A percentile compares a stretch with the other conserved stretches of the same genome.
Evolutionary conservation across 2,113 vertebrate genomes (phyloP).

Genomic region (Chaetodon auriga): DNA sequence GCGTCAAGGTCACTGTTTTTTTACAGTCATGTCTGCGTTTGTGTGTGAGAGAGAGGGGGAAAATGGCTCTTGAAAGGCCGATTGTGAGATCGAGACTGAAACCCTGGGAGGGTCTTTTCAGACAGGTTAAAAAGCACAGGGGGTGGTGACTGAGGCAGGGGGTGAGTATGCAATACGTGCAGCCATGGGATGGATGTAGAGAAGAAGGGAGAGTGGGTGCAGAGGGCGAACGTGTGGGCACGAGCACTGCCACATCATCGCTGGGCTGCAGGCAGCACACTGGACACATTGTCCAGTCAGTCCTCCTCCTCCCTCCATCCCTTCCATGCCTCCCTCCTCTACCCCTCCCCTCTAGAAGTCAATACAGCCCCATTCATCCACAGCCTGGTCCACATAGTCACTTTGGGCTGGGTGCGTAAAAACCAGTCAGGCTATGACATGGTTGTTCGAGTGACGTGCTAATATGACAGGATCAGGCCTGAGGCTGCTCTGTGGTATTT

Average conservation of each 20-base stretch:
- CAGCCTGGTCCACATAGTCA: slow-evolving; percentile 17
- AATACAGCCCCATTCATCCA: slow-evolving; percentile 62
- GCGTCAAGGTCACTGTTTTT: not conserved
- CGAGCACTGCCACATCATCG: slow-evolving; percentile 80
- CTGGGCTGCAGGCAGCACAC: slow-evolving; percentile 75
- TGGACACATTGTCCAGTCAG: slow-evolving; percentile 77
- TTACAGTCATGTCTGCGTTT: slow-evolving; percentile 5
- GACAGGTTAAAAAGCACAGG: not conserved
- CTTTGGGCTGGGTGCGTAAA: not conserved
- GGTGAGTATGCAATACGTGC: not conserved
- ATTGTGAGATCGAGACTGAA: not conserved
- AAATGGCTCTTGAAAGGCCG: not conserved
- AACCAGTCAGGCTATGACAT: not conserved
- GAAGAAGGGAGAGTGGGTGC: slow-evolving; percentile 41
- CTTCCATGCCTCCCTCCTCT: slow-evolving; percentile 29
- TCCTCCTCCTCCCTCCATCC: slow-evolving; percentile 54
- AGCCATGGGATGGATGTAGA: slow-evolving; percentile 24
- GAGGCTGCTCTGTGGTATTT: too few species aligned
- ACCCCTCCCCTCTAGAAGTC: slow-evolving; percentile 47
- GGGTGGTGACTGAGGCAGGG: not conserved
- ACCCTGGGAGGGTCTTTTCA: not conserved
- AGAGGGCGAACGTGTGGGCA: slow-evolving; percentile 61
- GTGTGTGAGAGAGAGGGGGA: too few species aligned
- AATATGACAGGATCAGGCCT: not conserved
- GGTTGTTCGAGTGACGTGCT: not conserved